Base-by-base conservation (phyloP, 2,113 vertebrate genomes). In the Centropus unirufus region DNA sequence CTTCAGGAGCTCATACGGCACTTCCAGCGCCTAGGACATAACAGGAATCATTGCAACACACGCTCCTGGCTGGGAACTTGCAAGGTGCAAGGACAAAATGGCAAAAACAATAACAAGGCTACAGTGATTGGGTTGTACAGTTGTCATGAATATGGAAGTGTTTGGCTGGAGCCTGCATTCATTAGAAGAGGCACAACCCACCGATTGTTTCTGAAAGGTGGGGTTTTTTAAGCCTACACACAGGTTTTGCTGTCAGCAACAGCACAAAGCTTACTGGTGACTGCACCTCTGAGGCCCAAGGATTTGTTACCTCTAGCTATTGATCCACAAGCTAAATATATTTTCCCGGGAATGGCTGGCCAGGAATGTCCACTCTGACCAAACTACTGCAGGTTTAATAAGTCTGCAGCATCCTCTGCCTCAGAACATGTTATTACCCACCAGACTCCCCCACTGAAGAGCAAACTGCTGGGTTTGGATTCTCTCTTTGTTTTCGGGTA, bases 401-500 rank as follows among this genome's bases (percentile, higher is more conserved):
- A 63, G 32, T 51, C 5, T 40, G 32, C 17, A 79, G 55, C 32
- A 49, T 4, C 4, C 51, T 74, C n/a, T 83, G 66, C 47, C 54
- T 75, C n/a, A 5, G 2, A 83, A 90, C 78, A 51, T 0, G 0
- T 27, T 67, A 78, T 21, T 70, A 83, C 64, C 54, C 82, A 78
- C 36, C 67, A 70, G 44, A 29, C 63, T 47, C 40, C 40, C 36
- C 32, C 39, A n/a, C 51, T 83, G 89, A 74, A 70, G 4, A 73
- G 78, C 61, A 51, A 72, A 86, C 90, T 81, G 86, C 88, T 59
- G 40, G 55, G 91, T 93, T 92, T 85, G 78, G 76, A 89, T 78
- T 87, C 75, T 67, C 29, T 54, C 82, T 95, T 94, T 95, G 88
- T 96, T 69, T 39, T 29, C 89, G 61, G 69, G 61, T 75, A 91